Evolutionary conservation across 2,113 vertebrate species (phyloP).

Genomic region (Toxotes jaculatrix): DNA sequence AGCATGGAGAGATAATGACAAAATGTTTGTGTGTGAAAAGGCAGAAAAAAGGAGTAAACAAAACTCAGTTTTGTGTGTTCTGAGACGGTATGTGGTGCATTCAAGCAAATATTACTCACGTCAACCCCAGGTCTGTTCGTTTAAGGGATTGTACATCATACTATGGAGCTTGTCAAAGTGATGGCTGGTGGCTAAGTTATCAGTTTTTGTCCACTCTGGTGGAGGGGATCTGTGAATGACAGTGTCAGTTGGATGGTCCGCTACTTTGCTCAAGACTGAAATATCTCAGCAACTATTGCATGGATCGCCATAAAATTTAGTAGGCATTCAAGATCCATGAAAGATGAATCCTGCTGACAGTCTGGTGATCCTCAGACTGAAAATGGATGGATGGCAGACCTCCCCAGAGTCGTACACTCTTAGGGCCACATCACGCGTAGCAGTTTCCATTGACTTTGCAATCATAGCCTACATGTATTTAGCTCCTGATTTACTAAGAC

Average conservation of each 20-base stretch:
- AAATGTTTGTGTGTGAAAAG: not conserved
- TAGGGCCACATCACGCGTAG: no score
- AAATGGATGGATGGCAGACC: not conserved
- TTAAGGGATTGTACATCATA: not conserved
- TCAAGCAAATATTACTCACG: not conserved
- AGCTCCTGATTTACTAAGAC: not conserved
- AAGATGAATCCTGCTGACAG: not conserved
- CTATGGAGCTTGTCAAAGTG: not conserved
- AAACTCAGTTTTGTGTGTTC: not conserved
- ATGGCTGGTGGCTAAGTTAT: not conserved
- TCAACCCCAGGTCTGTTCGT: not conserved
- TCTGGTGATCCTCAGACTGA: not conserved
- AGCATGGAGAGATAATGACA: not conserved
- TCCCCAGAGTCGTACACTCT: no score
- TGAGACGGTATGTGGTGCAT: not conserved
- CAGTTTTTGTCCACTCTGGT: not conserved
- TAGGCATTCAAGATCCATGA: not conserved
- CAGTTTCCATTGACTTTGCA: not conserved
- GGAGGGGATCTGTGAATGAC: not conserved
- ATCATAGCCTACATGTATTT: not conserved
- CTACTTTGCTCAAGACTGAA: not conserved
- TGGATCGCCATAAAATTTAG: not conserved
- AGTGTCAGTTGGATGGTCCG: not conserved
- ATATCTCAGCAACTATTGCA: not conserved
- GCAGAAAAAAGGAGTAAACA: not conserved